Evolutionary conservation across 2,113 vertebrate species (phyloP), one percentile per base, ranked within the genome.

Genomic region (Oncorhynchus tshawytscha): DNA sequence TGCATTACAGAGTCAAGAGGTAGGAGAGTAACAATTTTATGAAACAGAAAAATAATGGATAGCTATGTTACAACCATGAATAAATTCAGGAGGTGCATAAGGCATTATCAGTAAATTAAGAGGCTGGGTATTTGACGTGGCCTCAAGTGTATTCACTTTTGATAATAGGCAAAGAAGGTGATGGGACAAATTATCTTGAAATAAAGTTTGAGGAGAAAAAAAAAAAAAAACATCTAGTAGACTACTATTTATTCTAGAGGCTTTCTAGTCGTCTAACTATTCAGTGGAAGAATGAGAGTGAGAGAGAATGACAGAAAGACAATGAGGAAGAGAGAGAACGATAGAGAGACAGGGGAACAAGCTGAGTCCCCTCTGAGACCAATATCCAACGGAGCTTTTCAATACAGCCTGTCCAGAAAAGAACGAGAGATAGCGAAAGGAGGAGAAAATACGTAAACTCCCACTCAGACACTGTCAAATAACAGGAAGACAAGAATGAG

Each of bases 401-500:
- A 86, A 85, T 81, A 81, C 74, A 72, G 76, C 69, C 79, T 49
- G 71, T 84, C 78, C 74, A 76, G 76, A 81, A 75, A 22, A 77
- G 49, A 87, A 70, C 71, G 69, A 82, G 15, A 81, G 78, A 81
- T 70, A 79, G 74, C 62, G 81, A 80, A 25, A 74, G 75, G 67
- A n/a, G 31, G 48, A 76, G 77, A 80, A 29, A 18, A 66, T 31
- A 70, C 66, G 27, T 78, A 79, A 72, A 85, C 71, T 75, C 75
- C 75, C 49, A 66, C 66, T 67, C 85, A 85, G 86, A 86, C 78
- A 78, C 72, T 83, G 81, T 78, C 73, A 86, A 85, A 90, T 82
- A 86, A 89, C 80, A 73, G 67, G 25, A 70, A 78, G 81, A 80
- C 77, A 77, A 49, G 67, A 76, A 73, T 27, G 74, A 80, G 78